Percentiles rank a stretch among this genome's conserved stretches.
phyloP scores from a whole-genome alignment of 2,888 invertebrate species.

The Elegia similella region DNA sequence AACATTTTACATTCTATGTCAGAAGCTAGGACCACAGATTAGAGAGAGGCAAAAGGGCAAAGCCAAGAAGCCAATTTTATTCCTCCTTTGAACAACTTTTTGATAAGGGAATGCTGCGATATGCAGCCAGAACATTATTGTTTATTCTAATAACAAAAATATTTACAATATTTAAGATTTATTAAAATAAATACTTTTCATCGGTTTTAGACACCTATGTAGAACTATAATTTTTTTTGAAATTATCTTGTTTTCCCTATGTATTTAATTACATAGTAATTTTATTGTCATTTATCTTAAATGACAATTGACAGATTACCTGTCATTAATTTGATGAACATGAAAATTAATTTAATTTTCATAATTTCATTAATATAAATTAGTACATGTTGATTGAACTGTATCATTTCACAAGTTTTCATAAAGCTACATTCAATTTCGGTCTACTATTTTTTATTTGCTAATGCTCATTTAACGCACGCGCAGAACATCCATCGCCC shows the following conservation, averaged over 20 bases:
- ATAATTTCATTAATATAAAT: conserved; percentile 45
- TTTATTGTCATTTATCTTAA: background rate
- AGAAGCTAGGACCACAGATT: too few species aligned
- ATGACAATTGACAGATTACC: conserved; percentile 40
- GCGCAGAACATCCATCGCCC: conserved; percentile 79
- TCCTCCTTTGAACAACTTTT: background rate
- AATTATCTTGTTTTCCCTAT: background rate
- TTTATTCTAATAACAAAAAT: background rate
- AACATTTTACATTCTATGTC: background rate
- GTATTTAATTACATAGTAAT: background rate
- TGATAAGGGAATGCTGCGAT: background rate
- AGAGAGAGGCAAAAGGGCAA: too few species aligned
- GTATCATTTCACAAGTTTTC: conserved; percentile 39
- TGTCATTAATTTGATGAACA: conserved; percentile 68
- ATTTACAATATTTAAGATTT: background rate
- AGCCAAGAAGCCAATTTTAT: background rate
- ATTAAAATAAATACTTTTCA: background rate
- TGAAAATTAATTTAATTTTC: conserved; percentile 63
- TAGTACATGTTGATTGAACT: conserved; percentile 38
- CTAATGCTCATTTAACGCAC: conserved; percentile 76
- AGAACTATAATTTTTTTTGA: background rate
- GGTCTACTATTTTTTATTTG: conserved; percentile 62
- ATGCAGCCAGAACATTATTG: background rate
- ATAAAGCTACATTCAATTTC: conserved; percentile 43
- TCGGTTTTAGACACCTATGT: background rate